A percentile compares a stretch with the other conserved stretches of the same genome.
Conservation (phyloP, 1,140 invertebrate genomes). For the honey bee (Apis mellifera) region Amel_HAv3.1 CM009931.2:17785001-17785500, state of each 20-base stretch:
- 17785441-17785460: background rate
- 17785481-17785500: background rate
- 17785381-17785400: background rate
- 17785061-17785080: slow-evolving; percentile 28
- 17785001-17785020: slow-evolving; percentile 1
- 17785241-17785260: too few species aligned
- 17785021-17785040: slow-evolving; percentile 32
- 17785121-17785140: background rate
- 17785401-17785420: background rate
- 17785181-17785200: too few species aligned
- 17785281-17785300: too few species aligned
- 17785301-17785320: background rate
- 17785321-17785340: slow-evolving; percentile 58
- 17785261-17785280: too few species aligned
- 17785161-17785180: too few species aligned
- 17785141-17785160: too few species aligned
- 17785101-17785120: background rate
- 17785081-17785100: too few species aligned
- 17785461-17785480: too few species aligned
- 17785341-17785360: slow-evolving; percentile 46
- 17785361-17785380: slow-evolving; percentile 43
- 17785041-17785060: background rate
- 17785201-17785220: too few species aligned
- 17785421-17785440: background rate
- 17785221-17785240: too few species aligned